Base-by-base conservation (phyloP, 2,797 vertebrate species). In the Cetoscarus ocellatus region DNA sequence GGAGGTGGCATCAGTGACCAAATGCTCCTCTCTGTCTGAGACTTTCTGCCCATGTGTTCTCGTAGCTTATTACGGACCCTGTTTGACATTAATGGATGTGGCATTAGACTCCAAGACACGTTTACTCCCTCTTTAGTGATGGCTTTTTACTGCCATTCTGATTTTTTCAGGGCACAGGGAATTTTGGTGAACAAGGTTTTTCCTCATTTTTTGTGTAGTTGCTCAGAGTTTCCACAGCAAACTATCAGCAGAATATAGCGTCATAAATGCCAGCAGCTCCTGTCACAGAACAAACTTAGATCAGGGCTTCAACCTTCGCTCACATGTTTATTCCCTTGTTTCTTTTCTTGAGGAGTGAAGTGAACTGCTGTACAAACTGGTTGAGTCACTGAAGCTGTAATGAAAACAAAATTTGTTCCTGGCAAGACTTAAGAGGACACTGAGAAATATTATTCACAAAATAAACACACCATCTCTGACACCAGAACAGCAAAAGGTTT, bases 1-100 rank as follows among this genome's bases (percentile, higher is more conserved):
- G 64, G 67, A 80, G 71, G 67, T 82, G 77, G 62, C 64, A 54
- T 76, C 49, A 48, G 73, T 61, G 64, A 82, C 73, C 63, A 44
- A 67, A 36, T 0, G 45, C 48, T 71, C 44, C 47, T 59, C 71
- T 73, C 59, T 43, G 42, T 19, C n/a, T 0, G 39, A 51, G 7
- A 14, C 66, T 45, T 63, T 63, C 69, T 15, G 10, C 42, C 42
- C 42, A 11, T 19, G 47, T 48, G 47, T 48, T 48, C 43, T 44
- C 14, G 43, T 13, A 44, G 2, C 13, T 44, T 49, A 49, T 54
- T 43, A 63, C 70, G 59, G 14, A 49, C 55, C 40, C 39, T 56
- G 47, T 39, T 34, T 66, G 56, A 65, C 67, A 53, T 52, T 50
- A 51, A 27, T 44, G 10, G 57, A 52, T 60, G 54, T 9, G 52